Percentiles rank a stretch among this genome's conserved stretches.
Conservation (phyloP, 2,888 invertebrate species). For the Trachelus tabidus region DNA sequence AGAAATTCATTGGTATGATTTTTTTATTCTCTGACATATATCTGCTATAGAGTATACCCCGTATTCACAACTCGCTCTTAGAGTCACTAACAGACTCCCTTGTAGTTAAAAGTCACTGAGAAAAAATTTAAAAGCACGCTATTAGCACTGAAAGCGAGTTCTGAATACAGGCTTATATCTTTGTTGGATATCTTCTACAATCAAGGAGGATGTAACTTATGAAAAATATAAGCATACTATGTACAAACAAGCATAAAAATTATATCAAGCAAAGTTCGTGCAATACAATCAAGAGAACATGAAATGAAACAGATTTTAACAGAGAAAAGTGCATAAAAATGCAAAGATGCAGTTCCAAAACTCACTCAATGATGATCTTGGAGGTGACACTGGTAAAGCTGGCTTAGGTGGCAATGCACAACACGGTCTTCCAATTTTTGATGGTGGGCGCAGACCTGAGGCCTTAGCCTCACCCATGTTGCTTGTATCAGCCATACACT, state of each 20-base stretch:
- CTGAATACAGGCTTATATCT: neutral
- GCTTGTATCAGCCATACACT: neutral
- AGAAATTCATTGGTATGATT: neutral
- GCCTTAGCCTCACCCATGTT: conserved; percentile 67
- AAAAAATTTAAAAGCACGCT: too few species aligned
- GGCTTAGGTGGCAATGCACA: conserved; percentile 75
- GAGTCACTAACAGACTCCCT: too few species aligned
- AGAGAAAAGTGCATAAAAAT: neutral
- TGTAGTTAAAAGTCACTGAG: too few species aligned
- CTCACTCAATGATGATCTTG: conserved; percentile 38
- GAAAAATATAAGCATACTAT: neutral
- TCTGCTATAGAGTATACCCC: neutral
- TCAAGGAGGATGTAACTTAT: neutral
- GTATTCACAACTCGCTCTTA: too few species aligned
- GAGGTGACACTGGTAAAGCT: conserved; percentile 73
- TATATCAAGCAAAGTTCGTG: conserved; percentile 8
- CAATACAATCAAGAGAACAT: conserved; percentile 7
- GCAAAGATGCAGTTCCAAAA: conserved; percentile 15
- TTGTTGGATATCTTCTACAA: neutral
- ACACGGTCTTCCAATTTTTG: conserved; percentile 77
- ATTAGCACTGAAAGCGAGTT: too few species aligned
- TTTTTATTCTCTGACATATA: neutral
- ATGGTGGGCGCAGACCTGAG: conserved; percentile 74
- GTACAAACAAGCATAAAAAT: neutral
- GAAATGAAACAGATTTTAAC: neutral